Evolutionary conservation across 2,113 vertebrate genomes (phyloP).

Genomic region (Desmodus rotundus): DNA sequence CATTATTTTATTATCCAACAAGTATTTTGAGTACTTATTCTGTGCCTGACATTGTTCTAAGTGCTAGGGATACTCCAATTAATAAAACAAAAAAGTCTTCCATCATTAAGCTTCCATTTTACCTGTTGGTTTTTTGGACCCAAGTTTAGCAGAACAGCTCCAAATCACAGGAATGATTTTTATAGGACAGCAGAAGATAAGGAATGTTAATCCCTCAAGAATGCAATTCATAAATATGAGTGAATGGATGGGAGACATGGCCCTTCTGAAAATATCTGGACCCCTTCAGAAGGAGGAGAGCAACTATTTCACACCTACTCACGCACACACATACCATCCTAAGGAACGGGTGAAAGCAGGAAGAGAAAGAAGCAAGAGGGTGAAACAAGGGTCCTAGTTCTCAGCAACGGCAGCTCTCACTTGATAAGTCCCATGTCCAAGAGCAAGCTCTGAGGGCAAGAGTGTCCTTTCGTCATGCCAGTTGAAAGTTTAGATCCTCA

Average conservation of each 20-base stretch:
- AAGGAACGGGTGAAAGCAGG: neutral
- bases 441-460: neutral
- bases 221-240: neutral
- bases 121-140: neutral
- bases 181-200: neutral
- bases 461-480: neutral
- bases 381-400: neutral
- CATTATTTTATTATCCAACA: neutral
- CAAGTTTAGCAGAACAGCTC: neutral
- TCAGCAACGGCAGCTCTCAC: neutral
- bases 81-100: neutral
- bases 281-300: neutral
- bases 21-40: neutral
- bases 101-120: neutral
- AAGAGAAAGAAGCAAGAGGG: neutral
- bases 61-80: neutral
- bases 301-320: neutral
- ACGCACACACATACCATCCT: neutral
- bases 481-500: neutral
- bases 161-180: neutral
- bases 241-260: neutral
- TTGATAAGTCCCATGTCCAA: neutral
- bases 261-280: neutral
- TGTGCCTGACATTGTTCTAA: neutral
- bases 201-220: neutral